Evolutionary conservation across 2,888 invertebrate genomes (phyloP), one percentile per base, ranked within the genome.

Genomic region (Ametastegia equiseti): DNA sequence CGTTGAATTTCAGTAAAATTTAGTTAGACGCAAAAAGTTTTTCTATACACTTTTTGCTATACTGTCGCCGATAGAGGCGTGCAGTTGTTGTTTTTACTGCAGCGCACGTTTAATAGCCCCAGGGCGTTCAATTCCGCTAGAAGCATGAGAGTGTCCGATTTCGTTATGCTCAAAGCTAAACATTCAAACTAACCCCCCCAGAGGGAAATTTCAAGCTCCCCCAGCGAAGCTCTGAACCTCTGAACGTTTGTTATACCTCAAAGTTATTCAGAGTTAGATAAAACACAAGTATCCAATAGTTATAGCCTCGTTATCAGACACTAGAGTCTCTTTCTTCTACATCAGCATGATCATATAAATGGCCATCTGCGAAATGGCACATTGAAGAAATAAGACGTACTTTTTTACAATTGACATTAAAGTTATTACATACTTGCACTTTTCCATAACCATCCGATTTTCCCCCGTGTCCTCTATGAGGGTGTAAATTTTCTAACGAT

Each of bases 101-200:
- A 39, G 39, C 23, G 15, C 67, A 67, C 67, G 67, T 67, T 39
- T 39, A 36, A 39, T 39, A 67, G 67, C 67, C n/a, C 67, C 19
- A 23, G 67, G 39, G 67, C 67, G 67, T 67, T 67, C 67, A 67
- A 39, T 67, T 67, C 39, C 39, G 27, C 36, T 19, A 5, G 39
- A 67, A 33, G 67, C 67, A 39, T n/a, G n/a, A n/a, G 19, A 67
- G 67, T 67, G 67, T 67, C 67, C 67, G 67, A 23, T 67, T 67
- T 19, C 39, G 39, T 39, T 39, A 39, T 39, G 67, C 39, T 39
- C 67, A 67, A 39, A 39, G 39, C 11, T 67, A 23, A 23, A 67
- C 36, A 67, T 67, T 11, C 19, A 39, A 39, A 67, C 39, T 39
- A 67, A 67, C 39, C 23, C 7, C 23, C 9, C 15, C 54, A n/a